Conservation (phyloP, 2,113 vertebrate genomes). For the Varanus salvator region DNA sequence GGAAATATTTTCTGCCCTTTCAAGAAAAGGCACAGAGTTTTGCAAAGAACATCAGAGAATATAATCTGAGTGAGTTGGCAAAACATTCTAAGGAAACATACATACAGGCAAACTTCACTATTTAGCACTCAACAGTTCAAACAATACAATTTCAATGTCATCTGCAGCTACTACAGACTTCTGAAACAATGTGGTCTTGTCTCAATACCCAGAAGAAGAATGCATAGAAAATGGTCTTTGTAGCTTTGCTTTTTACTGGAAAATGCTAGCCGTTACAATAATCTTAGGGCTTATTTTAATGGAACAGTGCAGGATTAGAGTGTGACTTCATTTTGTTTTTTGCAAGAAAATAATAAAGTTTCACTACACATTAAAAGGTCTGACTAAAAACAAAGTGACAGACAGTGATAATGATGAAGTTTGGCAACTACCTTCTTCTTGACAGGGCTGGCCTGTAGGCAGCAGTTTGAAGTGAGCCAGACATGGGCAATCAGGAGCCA, state of each 20-base stretch:
- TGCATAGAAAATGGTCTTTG: not conserved
- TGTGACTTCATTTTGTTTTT: too few species aligned
- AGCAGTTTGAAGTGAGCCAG: not conserved
- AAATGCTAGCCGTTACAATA: not conserved
- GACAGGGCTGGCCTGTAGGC: not conserved
- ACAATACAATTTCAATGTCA: slow-evolving; percentile 41
- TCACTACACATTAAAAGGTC: not conserved
- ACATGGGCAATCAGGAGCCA: not conserved
- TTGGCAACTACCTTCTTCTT: not conserved
- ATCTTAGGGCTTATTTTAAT: not conserved
- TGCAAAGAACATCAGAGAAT: slow-evolving; percentile 56
- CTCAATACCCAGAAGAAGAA: slow-evolving; percentile 51
- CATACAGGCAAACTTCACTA: slow-evolving; percentile 34
- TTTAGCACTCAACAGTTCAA: slow-evolving; percentile 6
- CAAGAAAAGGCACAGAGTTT: slow-evolving; percentile 24
- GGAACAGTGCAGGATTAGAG: not conserved
- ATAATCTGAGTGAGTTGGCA: slow-evolving; percentile 46
- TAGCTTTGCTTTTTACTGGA: not conserved
- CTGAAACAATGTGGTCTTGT: slow-evolving; percentile 56
- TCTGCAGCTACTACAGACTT: slow-evolving; percentile 44
- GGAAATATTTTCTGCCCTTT: slow-evolving; percentile 61
- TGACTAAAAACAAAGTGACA: not conserved
- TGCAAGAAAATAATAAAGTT: not conserved
- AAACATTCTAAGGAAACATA: slow-evolving; percentile 56
- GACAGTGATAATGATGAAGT: not conserved